Evolutionary conservation across 2,797 vertebrate genomes (phyloP), one percentile per base, ranked within the genome.

Genomic region (Oreonectes daqikongensis): DNA sequence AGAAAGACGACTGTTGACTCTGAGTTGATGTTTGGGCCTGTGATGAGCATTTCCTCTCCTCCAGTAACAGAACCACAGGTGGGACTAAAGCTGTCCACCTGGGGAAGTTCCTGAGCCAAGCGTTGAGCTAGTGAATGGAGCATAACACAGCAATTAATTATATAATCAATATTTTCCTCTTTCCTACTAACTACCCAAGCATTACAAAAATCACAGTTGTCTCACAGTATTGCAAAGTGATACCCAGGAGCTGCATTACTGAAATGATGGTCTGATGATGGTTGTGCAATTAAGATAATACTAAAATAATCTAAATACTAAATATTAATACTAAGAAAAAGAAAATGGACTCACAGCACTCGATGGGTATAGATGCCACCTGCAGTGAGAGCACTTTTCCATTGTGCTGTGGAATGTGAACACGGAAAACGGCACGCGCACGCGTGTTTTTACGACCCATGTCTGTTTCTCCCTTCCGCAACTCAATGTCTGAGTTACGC

Each of bases 391-490:
- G 87, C 77, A 92, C 90, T 81, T 91, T 94, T 32, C 94, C 96
- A 53, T 85, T 94, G 28, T 89, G 82, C 72, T 95, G 96, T 26
- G 97, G 96, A 82, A 99, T 86, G 67, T 94, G 92, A 8, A 94
- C 96, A 77, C 97, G 94, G 86, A 98, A 98, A 77, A 95, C 96
- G 0, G 96, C 92, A 0, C 96, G 93, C 48, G 98, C 96, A 80
- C 95, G 93, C 0, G 97, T 99, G 89, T 99, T 99, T 91, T 98
- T 98, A 11, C 97, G 93, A 50, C 97, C 97, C 50, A 97, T 95
- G 73, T 98, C 96, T 0, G 96, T 96, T 89, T 98, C 97, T 20
- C 96, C 97, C 82, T 98, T 97, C 82, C 95, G 94, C 70, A 98
- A 93, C 89, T 99, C 97, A 67, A 99, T 98, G 89, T 99, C 97